phyloP scores from a whole-genome alignment of 2,888 invertebrate genomes.

The Cheilosia urbana region DNA sequence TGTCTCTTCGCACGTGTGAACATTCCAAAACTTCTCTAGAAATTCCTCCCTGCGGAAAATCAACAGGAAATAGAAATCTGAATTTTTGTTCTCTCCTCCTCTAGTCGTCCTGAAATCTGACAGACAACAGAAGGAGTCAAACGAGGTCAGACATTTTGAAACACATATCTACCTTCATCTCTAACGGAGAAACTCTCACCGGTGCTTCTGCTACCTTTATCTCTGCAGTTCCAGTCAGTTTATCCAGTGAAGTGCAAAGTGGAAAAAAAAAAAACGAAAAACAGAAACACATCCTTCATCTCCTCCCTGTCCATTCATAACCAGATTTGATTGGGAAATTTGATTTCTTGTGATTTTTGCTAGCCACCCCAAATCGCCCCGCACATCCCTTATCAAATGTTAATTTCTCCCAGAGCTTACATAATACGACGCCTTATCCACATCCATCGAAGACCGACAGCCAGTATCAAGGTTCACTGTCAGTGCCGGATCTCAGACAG shows the following conservation, averaged over 20 bases:
- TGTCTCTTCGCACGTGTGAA: slow-evolving; percentile 39
- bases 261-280: slow-evolving; percentile 1
- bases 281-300: neutral
- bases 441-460: slow-evolving; percentile 41
- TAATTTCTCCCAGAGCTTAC: slow-evolving; percentile 51
- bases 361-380: slow-evolving; percentile 24
- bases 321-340: slow-evolving; percentile 64
- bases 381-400: slow-evolving; percentile 58
- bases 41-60: slow-evolving; percentile 34
- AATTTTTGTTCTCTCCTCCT: slow-evolving; percentile 20
- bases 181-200: neutral
- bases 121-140: slow-evolving; percentile 68
- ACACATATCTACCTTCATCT: neutral
- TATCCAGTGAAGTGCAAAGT: slow-evolving; percentile 29
- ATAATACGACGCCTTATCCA: slow-evolving; percentile 54
- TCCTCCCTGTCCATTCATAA: slow-evolving; percentile 31
- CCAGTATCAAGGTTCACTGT: slow-evolving; percentile 49
- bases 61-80: slow-evolving; percentile 66
- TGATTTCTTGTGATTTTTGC: slow-evolving; percentile 53
- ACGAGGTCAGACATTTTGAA: slow-evolving; percentile 60
- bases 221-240: slow-evolving; percentile 15
- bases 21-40: slow-evolving; percentile 2
- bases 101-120: slow-evolving; percentile 43
- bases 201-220: neutral
- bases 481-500: slow-evolving; percentile 48